Evolutionary conservation across 2,797 vertebrate species (phyloP), one percentile per base, ranked within the genome.

Genomic region (Miichthys miiuy): DNA sequence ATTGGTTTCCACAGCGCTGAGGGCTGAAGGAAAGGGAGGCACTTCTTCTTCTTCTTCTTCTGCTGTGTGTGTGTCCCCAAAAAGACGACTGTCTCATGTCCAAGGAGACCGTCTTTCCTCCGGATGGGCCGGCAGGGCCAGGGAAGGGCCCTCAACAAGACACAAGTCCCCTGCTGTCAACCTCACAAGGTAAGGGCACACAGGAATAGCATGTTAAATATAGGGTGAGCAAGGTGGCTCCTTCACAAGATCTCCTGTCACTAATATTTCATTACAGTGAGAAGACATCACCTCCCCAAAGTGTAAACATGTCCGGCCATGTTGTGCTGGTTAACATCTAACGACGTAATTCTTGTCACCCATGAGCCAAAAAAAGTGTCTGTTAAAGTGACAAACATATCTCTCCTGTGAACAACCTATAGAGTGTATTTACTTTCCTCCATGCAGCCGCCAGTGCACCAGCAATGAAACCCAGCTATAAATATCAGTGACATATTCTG

Each of bases 11-110:
- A 72, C 91, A 93, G 93, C 68, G 76, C 89, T 71, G 90, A 88
- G 63, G 90, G 91, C 77, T 94, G 90, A 94, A 94, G 83, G 82
- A 82, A 66, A 79, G 65, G 82, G 75, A 84, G 86, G 79, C 34
- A 9, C 34, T 34, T 34, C 30, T 34, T 34, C 83, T 52, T 54
- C 88, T 89, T 8, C 83, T 52, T 54, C 88, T 89, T 86, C 87
- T 86, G 67, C 81, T 82, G 67, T 9, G 83, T 76, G 82, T 80
- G 81, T 87, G 73, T 86, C 69, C 72, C 72, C 11, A 25, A 5
- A 77, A 81, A 91, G 87, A 92, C 84, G 83, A 82, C 94, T 95
- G 95, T 97, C 96, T 96, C 96, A 99, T 99, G 98, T 99, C 98
- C 96, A 94, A 95, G 93, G 96, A 94, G 93, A 95, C 92, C 56